Evolutionary conservation across 2,797 vertebrate genomes (phyloP), one percentile per base, ranked within the genome.

Genomic region (Falco novaeseelandiae): DNA sequence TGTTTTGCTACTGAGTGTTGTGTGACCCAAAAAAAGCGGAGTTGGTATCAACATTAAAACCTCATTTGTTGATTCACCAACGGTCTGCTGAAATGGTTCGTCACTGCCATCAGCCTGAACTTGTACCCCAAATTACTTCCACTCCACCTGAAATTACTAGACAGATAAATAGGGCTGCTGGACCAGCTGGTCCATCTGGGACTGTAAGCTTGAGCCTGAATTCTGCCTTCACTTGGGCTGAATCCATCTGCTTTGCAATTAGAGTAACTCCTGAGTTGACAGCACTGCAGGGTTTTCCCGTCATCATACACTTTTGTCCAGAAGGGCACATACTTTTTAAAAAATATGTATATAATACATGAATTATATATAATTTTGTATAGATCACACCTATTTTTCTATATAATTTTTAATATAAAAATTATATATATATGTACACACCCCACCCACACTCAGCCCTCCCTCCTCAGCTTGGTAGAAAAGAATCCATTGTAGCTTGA

Each of bases 341-440:
- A 61, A 42, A 34, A 9, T 34, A 34, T 12, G 13, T 42, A 18
- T 51, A 9, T 29, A 51, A 14, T 38, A 4, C 51, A 55, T 7
- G 27, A 46, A 46, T 46, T 21, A 32, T 20, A 7, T 46, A 7
- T 19, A 38, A 48, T 40, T 4, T 11, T 13, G 14, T 14, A 40
- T 8, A 42, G 17, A 42, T 32, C 14, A 44, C 16, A 27, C 59
- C 10, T 48, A 15, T 66, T 30, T 58, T 52, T 72, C 26, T 44
- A 38, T 29, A 34, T 14, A 38, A 16, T 66, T 52, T 4, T 30
- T 42, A 17, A 9, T 58, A 42, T 57, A 11, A 21, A 29, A 73
- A 10, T 5, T 74, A 8, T 69, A 1, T 51, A 1, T 62, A 5
- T 74, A 19, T 14, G 23, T 13, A n/a, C 6, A 30, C 3, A 2